Base-by-base conservation (phyloP, 1,140 invertebrate genomes). In the Magallana ariakensis region DNA sequence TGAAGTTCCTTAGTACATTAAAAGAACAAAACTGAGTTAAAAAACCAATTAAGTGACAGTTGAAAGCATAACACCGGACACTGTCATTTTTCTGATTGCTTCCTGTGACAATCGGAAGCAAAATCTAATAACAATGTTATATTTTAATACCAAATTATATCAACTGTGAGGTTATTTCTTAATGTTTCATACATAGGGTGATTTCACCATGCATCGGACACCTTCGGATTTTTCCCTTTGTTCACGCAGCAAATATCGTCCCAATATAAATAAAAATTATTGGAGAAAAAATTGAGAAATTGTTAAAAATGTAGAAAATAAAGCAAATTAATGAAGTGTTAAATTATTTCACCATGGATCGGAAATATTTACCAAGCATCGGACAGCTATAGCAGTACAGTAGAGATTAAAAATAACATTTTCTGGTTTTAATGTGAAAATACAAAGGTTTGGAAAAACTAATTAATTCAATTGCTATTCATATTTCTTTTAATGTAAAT, bases 341-440 rank as follows among this genome's bases (percentile, higher is more conserved):
- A 4, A 33, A 33, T 4, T 58, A 58, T 58, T 58, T 58, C 57
- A 58, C 57, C 57, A 58, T 13, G 57, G 57, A 58, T 58, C 57
- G 57, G 57, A 58, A 58, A 58, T 58, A 58, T 58, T 58, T 58
- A 58, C 57, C 57, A 58, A 58, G 57, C 57, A 58, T 58, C 57
- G 57, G 57, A 58, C 57, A 58, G 57, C 57, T 58, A 58, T 58
- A 58, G 57, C 10, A 58, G 57, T 58, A 16, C 57, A 58, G 57
- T 58, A 58, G 57, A 58, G 10, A 58, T 58, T 58, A 58, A 58
- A 58, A 58, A 58, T 13, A 58, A 58, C 57, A 58, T 58, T 58
- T 58, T 58, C 8, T 58, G 57, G 57, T 58, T 58, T 58, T 58
- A 58, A 58, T 58, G 57, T 16, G 8, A 58, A 58, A 58, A 58